Evolutionary conservation across 1,140 invertebrate species (phyloP).

Genomic region (Heliconius congener): DNA sequence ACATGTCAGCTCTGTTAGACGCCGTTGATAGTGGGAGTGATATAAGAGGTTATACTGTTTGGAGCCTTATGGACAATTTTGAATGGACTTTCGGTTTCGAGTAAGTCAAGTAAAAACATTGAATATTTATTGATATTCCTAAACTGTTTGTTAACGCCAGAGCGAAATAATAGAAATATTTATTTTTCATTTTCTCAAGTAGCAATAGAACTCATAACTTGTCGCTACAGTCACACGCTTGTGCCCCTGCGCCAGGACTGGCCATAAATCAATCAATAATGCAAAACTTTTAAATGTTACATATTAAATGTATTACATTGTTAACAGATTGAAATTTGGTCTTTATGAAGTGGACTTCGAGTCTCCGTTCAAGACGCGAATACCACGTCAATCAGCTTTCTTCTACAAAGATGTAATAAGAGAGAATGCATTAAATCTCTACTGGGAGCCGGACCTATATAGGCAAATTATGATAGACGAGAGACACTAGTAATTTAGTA

Average conservation of each 20-base stretch:
- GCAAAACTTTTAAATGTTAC: neutral
- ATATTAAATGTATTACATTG: slow-evolving; percentile 6
- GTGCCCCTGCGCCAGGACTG: too few relatives aligned
- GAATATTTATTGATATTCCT: too few relatives aligned
- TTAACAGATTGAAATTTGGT: slow-evolving; percentile 85
- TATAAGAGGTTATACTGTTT: slow-evolving; percentile 85
- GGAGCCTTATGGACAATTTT: slow-evolving; percentile 89
- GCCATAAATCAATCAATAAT: neutral
- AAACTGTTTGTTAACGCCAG: too few relatives aligned
- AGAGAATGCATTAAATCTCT: too few relatives aligned
- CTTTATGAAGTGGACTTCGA: slow-evolving; percentile 88
- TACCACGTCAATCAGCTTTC: slow-evolving; percentile 85
- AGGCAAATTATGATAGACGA: too few relatives aligned
- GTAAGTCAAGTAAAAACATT: slow-evolving; percentile 55
- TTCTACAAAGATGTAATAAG: slow-evolving; percentile 82
- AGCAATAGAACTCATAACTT: too few relatives aligned
- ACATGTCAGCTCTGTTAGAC: slow-evolving; percentile 85
- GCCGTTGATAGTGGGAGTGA: slow-evolving; percentile 87
- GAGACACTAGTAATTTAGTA: too few relatives aligned
- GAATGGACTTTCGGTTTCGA: slow-evolving; percentile 85
- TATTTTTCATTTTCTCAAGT: too few relatives aligned
- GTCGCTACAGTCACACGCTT: too few relatives aligned
- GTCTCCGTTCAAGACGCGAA: slow-evolving; percentile 83
- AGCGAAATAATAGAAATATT: too few relatives aligned
- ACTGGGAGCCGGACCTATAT: too few relatives aligned